phyloP scores from a whole-genome alignment of 1,140 invertebrate species.

The Xylocopa sonorina region DNA sequence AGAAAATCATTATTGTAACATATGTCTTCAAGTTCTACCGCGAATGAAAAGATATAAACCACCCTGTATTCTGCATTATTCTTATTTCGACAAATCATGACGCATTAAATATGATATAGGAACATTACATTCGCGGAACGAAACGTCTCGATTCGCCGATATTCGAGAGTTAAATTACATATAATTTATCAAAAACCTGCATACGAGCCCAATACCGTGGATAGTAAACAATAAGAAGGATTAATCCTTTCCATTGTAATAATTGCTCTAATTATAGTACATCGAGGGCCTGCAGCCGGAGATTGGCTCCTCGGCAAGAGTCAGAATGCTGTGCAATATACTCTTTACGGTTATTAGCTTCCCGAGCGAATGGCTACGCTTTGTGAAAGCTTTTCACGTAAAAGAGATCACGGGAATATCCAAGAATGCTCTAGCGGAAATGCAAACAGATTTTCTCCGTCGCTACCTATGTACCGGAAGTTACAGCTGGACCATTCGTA shows the following conservation, averaged over 20 bases:
- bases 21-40: too few species aligned
- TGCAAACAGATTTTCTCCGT: background rate
- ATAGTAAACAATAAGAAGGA: background rate
- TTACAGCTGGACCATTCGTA: background rate
- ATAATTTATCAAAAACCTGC: background rate
- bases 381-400: background rate
- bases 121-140: background rate
- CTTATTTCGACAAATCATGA: too few species aligned
- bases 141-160: background rate
- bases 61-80: too few species aligned
- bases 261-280: conserved; percentile 30
- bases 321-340: conserved; percentile 39
- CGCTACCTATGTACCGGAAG: background rate
- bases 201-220: background rate
- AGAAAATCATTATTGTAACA: too few species aligned
- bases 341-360: conserved; percentile 39
- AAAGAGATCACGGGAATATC: background rate
- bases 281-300: conserved; percentile 3
- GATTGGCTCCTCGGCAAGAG: conserved; percentile 14
- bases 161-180: conserved; percentile 13
- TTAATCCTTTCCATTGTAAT: conserved; percentile 22
- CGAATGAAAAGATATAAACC: too few species aligned
- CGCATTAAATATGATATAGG: too few species aligned
- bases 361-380: conserved; percentile 7
- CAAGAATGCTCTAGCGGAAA: background rate